These are phyloP conservation scores for Orthonychiurus folsomi DNA, from an alignment of 2,888 invertebrate genomes.

Conservation along the genomic window DNA sequence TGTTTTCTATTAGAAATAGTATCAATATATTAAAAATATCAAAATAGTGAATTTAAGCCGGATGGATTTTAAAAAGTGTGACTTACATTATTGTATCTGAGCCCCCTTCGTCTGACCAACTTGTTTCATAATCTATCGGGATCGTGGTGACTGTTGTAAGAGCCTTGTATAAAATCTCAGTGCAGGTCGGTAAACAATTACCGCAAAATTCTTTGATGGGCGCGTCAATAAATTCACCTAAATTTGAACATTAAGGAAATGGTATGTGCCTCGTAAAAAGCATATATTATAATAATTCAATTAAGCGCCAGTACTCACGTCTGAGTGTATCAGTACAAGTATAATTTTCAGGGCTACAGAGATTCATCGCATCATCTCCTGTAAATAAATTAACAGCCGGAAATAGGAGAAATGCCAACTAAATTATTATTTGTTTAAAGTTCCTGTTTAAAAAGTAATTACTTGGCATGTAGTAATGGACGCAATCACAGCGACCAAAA, in stretches of 20 bases:
- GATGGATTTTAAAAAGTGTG: background rate
- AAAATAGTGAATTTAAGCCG: background rate
- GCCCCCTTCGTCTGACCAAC: background rate
- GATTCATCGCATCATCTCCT: background rate
- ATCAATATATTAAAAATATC: background rate
- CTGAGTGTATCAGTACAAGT: background rate
- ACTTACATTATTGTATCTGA: background rate
- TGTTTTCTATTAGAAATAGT: constrained; percentile 17
- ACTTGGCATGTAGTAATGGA: constrained; percentile 11
- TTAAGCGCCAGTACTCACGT: too few relatives aligned
- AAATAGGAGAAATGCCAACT: constrained; percentile 2
- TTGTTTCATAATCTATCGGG: background rate
- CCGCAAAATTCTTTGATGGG: background rate
- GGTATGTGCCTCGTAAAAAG: too few relatives aligned
- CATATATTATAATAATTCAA: too few relatives aligned
- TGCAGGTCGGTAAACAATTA: constrained; percentile 20
- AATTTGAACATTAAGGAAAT: background rate
- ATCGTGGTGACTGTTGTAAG: background rate
- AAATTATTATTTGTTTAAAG: background rate
- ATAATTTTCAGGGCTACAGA: background rate
- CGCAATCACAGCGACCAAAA: constrained; percentile 7
- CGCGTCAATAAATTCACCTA: background rate
- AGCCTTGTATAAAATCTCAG: constrained; percentile 18
- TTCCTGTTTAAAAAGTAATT: background rate
- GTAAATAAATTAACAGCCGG: background rate